Conservation (phyloP, 2,113 vertebrate species). For the Istiophorus platypterus region DNA sequence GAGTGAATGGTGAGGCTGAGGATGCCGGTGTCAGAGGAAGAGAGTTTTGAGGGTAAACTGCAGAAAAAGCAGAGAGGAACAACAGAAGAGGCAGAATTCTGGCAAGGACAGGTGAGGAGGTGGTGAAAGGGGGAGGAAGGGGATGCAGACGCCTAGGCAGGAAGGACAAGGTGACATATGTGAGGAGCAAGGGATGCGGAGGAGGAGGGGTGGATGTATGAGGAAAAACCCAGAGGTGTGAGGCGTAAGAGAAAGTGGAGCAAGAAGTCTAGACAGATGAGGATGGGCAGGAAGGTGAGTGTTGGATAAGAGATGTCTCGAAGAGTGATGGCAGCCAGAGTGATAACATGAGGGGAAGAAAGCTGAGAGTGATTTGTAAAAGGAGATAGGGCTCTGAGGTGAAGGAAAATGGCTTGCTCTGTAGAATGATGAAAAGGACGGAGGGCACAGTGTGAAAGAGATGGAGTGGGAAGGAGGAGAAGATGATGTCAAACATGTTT, state of each 20-base stretch:
- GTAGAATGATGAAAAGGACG: conserved; percentile 47
- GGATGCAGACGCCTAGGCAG: conserved; percentile 1
- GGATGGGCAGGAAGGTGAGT: conserved; percentile 18
- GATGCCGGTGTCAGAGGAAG: background rate
- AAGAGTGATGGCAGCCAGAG: conserved; percentile 35
- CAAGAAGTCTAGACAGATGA: conserved; percentile 30
- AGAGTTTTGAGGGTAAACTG: background rate
- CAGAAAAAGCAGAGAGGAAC: conserved; percentile 1
- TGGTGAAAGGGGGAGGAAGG: background rate
- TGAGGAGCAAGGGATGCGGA: conserved; percentile 6
- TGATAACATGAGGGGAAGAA: conserved; percentile 32
- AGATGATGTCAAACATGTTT: conserved; percentile 71
- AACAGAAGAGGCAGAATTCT: background rate
- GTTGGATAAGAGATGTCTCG: background rate
- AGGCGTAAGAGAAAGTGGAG: background rate
- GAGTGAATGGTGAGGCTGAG: conserved; percentile 14
- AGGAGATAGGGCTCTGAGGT: conserved; percentile 30
- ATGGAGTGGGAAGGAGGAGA: conserved; percentile 44
- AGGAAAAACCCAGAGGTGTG: conserved; percentile 24
- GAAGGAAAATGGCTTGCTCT: conserved; percentile 32
- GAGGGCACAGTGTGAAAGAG: conserved; percentile 51
- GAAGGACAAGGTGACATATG: conserved; percentile 11
- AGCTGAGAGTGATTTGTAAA: conserved; percentile 48
- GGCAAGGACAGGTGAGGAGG: background rate
- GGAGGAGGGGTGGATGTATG: background rate